Conservation (phyloP, 2,888 invertebrate species). For the Leptopterna dolabrata region DNA sequence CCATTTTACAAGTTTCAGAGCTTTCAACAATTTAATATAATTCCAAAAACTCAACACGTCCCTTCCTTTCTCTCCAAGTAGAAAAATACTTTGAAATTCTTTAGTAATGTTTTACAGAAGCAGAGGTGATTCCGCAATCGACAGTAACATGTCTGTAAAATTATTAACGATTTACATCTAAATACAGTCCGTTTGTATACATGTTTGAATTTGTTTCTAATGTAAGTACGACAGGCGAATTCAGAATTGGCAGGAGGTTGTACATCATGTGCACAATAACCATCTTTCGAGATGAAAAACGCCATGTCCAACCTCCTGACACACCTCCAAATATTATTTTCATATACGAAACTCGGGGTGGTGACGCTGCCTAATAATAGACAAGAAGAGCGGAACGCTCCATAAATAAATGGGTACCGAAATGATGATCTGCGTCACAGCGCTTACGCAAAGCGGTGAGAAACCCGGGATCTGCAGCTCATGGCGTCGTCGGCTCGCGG, state of each 20-base stretch:
- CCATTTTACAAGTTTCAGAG: background rate
- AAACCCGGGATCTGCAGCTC: background rate
- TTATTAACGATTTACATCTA: background rate
- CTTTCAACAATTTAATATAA: conserved; percentile 7
- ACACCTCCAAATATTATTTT: background rate
- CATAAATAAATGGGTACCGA: background rate
- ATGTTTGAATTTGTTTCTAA: background rate
- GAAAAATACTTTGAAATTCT: background rate
- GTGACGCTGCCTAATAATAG: background rate
- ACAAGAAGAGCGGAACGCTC: background rate
- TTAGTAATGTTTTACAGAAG: background rate
- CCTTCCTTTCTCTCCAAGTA: conserved; percentile 1
- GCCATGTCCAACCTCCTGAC: background rate
- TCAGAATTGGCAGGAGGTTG: background rate
- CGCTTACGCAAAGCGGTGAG: background rate
- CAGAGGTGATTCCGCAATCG: background rate
- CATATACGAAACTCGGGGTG: background rate
- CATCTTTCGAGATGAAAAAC: background rate
- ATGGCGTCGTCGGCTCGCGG: conserved; percentile 59
- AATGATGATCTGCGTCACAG: background rate
- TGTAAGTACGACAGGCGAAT: background rate
- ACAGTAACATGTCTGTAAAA: background rate
- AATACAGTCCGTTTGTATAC: background rate
- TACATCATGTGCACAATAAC: background rate
- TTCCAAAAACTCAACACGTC: conserved; percentile 27